Conservation (phyloP, 2,888 invertebrate species). For the Fragum sueziense region DNA sequence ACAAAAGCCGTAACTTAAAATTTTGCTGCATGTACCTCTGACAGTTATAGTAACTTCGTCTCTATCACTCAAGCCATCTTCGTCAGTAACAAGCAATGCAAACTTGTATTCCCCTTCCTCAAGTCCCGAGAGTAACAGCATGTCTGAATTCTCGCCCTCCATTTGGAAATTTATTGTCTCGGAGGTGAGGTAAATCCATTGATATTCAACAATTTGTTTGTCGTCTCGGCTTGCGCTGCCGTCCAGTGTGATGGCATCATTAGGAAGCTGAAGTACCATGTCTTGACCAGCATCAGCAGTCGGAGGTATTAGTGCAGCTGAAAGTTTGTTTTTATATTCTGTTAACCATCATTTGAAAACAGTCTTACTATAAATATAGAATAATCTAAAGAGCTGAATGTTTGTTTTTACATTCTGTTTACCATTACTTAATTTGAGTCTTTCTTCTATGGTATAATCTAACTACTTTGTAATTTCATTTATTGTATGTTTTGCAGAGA, state of each 20-base stretch:
- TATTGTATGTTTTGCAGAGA: no score
- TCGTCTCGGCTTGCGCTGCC: constrained; percentile 45
- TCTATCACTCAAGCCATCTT: constrained; percentile 87
- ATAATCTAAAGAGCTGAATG: no score
- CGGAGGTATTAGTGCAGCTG: constrained; percentile 42
- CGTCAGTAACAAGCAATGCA: constrained; percentile 93
- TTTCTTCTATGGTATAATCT: no score
- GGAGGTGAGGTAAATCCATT: constrained; percentile 28
- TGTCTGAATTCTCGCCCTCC: not conserved
- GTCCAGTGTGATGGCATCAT: constrained; percentile 14
- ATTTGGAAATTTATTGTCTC: constrained; percentile 4
- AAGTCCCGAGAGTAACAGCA: not conserved
- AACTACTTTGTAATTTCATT: no score
- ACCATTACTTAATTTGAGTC: no score
- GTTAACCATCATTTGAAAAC: no score
- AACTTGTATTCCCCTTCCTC: constrained; percentile 78
- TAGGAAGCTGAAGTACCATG: constrained; percentile 27
- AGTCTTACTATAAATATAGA: no score
- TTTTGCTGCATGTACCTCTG: constrained; percentile 17
- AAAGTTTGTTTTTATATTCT: not conserved
- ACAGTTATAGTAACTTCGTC: constrained; percentile 36
- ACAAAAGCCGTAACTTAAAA: no score
- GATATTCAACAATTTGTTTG: constrained; percentile 28
- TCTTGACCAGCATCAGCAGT: constrained; percentile 38
- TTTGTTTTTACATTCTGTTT: no score